phyloP scores from a whole-genome alignment of 2,113 vertebrate species.

The Campylomormyrus tamandua region DNA sequence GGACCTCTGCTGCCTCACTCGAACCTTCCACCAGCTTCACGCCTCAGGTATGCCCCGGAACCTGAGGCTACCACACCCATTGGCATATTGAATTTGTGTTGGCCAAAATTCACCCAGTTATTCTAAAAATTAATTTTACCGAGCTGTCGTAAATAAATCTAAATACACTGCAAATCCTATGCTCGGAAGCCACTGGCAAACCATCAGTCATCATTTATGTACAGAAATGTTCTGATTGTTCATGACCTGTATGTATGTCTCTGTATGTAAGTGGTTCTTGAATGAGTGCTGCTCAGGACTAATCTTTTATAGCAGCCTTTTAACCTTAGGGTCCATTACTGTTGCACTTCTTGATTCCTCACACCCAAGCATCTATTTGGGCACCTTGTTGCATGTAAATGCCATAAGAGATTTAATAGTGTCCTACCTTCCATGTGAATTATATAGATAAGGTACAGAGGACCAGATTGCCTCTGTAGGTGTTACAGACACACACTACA shows the following conservation, averaged over 20 bases:
- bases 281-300: not conserved
- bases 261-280: not conserved
- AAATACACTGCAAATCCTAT: not conserved
- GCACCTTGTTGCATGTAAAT: not conserved
- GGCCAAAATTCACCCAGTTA: not conserved
- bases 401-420: not conserved
- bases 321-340: not conserved
- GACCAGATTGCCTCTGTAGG: not conserved
- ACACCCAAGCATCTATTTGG: not conserved
- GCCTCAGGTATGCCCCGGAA: constrained; percentile 46
- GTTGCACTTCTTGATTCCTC: not conserved
- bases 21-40: constrained; percentile 80
- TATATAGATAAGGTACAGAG: not conserved
- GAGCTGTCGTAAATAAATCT: not conserved
- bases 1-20: constrained; percentile 75
- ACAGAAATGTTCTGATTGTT: not conserved
- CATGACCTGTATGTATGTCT: not conserved
- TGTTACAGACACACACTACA: not conserved
- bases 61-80: not conserved
- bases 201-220: not conserved
- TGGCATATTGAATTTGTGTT: not conserved
- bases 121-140: not conserved
- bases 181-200: not conserved
- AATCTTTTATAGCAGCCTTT: not conserved
- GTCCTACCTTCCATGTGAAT: not conserved